A percentile compares a stretch with the other conserved stretches of the same genome.
phyloP scores from a whole-genome alignment of 2,113 vertebrate genomes.

The Eira barbara region DNA sequence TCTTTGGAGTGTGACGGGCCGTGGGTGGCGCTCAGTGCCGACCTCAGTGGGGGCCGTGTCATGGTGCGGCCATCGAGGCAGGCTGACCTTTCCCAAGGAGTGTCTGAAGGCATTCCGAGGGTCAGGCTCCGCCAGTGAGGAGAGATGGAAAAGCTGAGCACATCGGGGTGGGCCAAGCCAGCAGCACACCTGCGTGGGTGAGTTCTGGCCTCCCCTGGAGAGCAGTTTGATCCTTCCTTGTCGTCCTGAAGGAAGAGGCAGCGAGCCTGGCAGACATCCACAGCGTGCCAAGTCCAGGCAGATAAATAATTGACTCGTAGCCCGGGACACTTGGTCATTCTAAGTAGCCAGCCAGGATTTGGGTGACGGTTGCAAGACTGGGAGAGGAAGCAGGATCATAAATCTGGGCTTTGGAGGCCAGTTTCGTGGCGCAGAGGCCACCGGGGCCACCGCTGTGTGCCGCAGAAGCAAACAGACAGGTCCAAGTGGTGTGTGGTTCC shows the following conservation, averaged over 20 bases:
- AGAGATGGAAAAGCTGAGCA: not conserved
- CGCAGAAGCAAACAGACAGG: slow-evolving; percentile 40
- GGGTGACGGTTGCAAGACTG: slow-evolving; percentile 47
- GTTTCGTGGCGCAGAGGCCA: slow-evolving; percentile 48
- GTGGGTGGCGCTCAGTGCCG: not conserved
- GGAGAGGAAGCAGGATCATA: slow-evolving; percentile 68
- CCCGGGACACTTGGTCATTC: slow-evolving; percentile 69
- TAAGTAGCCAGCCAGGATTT: slow-evolving; percentile 53
- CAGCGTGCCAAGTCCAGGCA: not conserved
- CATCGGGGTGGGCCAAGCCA: not conserved
- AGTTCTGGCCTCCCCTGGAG: not conserved
- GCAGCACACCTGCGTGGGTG: not conserved
- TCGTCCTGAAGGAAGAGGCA: slow-evolving; percentile 48
- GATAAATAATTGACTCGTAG: slow-evolving; percentile 65
- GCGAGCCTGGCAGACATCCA: slow-evolving; percentile 55
- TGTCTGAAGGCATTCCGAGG: not conserved
- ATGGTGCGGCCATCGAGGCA: not conserved
- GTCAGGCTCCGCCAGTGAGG: not conserved
- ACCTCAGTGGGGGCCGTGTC: not conserved
- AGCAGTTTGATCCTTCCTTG: slow-evolving; percentile 17
- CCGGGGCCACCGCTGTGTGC: slow-evolving; percentile 52
- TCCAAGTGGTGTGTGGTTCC: slow-evolving; percentile 59
- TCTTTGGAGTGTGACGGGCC: not conserved
- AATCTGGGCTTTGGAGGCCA: slow-evolving; percentile 48
- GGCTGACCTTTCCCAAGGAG: not conserved